A percentile compares a stretch with the other conserved stretches of the same genome.
These are phyloP conservation scores for Leptopilina syphax DNA, from an alignment of 2,888 invertebrate species.

Conservation along the genomic window DNA sequence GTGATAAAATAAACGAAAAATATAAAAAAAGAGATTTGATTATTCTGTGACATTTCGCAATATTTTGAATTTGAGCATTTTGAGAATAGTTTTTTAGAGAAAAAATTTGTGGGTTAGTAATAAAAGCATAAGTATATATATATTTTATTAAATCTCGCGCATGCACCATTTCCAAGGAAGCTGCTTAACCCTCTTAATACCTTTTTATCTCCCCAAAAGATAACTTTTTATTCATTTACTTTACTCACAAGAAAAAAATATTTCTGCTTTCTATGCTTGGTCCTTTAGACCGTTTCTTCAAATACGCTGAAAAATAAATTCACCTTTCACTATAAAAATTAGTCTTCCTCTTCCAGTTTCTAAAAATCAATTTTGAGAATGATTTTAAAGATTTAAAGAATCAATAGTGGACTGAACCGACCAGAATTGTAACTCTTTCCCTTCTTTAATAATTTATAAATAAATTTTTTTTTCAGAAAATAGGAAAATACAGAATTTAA, in stretches of 20 bases:
- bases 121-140: not conserved
- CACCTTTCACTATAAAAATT: not conserved
- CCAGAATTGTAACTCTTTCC: not conserved
- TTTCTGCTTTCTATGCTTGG: slow-evolving; percentile 63
- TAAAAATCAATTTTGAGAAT: slow-evolving; percentile 16
- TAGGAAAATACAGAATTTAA: too few species aligned
- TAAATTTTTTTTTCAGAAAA: too few species aligned
- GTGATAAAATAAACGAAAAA: too few species aligned
- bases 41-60: not conserved
- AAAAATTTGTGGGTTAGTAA: slow-evolving; percentile 24
- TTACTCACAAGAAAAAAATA: slow-evolving; percentile 74
- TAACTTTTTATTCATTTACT: slow-evolving; percentile 1
- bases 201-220: slow-evolving; percentile 17
- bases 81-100: too few species aligned
- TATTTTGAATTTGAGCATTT: not conserved
- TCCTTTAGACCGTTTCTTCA: slow-evolving; percentile 65
- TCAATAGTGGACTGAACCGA: not conserved
- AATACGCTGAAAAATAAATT: slow-evolving; percentile 69
- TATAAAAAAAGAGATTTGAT: too few species aligned
- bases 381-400: not conserved
- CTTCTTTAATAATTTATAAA: not conserved
- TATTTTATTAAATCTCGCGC: slow-evolving; percentile 46
- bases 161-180: slow-evolving; percentile 56
- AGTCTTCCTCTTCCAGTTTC: not conserved
- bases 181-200: slow-evolving; percentile 34